These are phyloP conservation scores for Sceloporus undulatus DNA, from an alignment of 2,113 vertebrate genomes.

Conservation along the genomic window DNA sequence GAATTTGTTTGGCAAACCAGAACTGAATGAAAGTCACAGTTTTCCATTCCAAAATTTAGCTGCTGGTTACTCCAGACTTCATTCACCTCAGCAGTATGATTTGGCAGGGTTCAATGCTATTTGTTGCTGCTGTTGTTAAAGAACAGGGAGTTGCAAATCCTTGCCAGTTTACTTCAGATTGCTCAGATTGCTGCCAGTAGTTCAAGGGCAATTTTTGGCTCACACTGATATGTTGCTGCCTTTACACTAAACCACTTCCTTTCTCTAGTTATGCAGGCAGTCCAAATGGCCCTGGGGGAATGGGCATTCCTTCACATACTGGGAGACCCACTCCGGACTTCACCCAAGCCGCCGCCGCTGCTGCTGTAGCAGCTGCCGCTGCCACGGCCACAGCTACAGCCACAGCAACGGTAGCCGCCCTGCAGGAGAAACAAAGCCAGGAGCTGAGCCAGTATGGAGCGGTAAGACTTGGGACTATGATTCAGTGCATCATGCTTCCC, in stretches of 20 bases:
- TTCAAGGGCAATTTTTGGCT: background rate
- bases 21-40: background rate
- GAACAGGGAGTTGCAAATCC: background rate
- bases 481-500: background rate
- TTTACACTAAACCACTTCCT: constrained; percentile 3
- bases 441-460: constrained; percentile 90
- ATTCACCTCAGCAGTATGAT: background rate
- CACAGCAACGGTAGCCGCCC: constrained; percentile 92
- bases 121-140: background rate
- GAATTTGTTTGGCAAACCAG: background rate
- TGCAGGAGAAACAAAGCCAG: constrained; percentile 97
- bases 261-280: constrained; percentile 83
- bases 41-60: background rate
- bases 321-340: constrained; percentile 88
- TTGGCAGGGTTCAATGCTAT: background rate
- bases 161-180: background rate
- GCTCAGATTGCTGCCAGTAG: background rate
- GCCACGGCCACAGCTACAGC: constrained; percentile 94
- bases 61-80: background rate
- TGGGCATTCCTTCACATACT: constrained; percentile 84
- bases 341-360: constrained; percentile 91
- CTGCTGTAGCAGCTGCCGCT: constrained; percentile 90
- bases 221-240: accelerated
- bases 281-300: constrained; percentile 78
- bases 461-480: constrained; percentile 76